A percentile compares a stretch with the other conserved stretches of the same genome.
phyloP scores from a whole-genome alignment of 2,888 invertebrate species.

The Ophraella communa region DNA sequence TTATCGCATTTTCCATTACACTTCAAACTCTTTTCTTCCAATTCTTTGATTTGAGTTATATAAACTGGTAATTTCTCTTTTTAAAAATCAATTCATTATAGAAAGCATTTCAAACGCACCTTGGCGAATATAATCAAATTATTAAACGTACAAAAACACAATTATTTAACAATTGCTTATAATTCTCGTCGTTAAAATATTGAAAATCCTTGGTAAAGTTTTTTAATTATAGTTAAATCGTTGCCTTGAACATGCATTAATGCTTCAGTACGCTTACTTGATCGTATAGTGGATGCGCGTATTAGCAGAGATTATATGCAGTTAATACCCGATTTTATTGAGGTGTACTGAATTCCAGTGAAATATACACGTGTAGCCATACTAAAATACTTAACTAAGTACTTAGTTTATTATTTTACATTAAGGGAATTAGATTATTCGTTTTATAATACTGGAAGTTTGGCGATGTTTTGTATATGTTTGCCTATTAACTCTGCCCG shows the following conservation, averaged over 20 bases:
- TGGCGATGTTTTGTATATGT: conserved; percentile 1
- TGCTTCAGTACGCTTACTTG: not conserved
- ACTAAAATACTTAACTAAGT: conserved; percentile 11
- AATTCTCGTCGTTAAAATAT: not conserved
- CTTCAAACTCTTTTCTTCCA: no score
- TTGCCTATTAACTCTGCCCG: not conserved
- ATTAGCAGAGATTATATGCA: conserved; percentile 10
- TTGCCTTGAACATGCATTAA: not conserved
- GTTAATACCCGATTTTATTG: conserved; percentile 16
- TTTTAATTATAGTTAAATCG: not conserved
- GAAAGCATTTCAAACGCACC: no score
- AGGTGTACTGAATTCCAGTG: conserved; percentile 11
- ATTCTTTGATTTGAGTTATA: no score
- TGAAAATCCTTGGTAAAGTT: not conserved
- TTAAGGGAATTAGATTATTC: conserved; percentile 5
- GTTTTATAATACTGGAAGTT: conserved; percentile 3
- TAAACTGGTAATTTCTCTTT: no score
- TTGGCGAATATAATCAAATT: no score
- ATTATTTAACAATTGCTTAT: not conserved
- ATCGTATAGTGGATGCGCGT: not conserved
- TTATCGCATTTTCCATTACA: conserved; percentile 44
- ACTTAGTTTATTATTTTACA: conserved; percentile 8
- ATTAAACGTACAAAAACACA: no score
- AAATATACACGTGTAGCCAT: conserved; percentile 9
- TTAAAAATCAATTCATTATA: no score